Conservation (phyloP, 2,888 invertebrate genomes). For the Dicycla oo region DNA sequence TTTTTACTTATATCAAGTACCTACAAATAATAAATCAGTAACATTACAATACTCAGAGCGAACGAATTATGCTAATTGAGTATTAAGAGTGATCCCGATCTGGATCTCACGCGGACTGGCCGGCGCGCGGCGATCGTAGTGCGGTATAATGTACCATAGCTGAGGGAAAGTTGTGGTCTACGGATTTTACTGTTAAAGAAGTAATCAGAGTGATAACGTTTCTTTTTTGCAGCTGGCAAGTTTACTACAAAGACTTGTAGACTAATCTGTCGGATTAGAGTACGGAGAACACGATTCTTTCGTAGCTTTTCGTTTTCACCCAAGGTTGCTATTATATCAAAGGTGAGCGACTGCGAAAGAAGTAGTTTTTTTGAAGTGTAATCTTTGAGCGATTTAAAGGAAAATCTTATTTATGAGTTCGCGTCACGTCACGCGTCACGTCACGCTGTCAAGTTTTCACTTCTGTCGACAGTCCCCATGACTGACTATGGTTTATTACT, state of each 20-base stretch:
- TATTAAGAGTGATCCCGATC: constrained; percentile 58
- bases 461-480: no score
- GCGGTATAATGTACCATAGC: constrained; percentile 49
- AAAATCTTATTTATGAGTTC: no score
- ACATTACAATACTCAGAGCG: constrained; percentile 29
- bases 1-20: background rate
- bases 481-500: no score
- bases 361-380: no score
- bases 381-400: no score
- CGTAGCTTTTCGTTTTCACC: background rate
- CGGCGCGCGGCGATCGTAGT: constrained; percentile 1
- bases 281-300: background rate
- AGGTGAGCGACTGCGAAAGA: no score
- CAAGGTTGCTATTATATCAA: background rate
- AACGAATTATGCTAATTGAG: constrained; percentile 68
- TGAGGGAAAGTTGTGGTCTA: background rate
- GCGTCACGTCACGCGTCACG: no score
- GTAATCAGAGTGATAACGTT: background rate
- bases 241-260: background rate
- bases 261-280: background rate
- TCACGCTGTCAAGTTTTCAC: no score
- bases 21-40: constrained; percentile 18
- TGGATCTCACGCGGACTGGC: constrained; percentile 9
- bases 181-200: constrained; percentile 24
- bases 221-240: background rate